phyloP scores from a whole-genome alignment of 30 jellyfish, hydroid and myxozoan genomes.

The Catostylus mosaicus region DNA sequence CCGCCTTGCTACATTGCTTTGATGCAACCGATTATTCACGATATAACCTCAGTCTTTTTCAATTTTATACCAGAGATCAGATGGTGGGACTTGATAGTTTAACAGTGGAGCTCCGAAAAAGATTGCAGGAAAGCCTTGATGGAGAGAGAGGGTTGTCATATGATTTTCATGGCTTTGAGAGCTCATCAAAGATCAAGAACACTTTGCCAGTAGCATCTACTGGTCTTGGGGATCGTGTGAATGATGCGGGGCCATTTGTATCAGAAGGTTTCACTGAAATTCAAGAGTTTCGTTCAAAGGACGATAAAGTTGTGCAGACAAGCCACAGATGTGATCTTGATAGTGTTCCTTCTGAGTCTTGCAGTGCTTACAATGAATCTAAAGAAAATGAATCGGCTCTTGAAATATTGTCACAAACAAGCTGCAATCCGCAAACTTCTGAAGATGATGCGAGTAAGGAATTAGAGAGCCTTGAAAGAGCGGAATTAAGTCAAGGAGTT shows the following conservation, averaged over 20 bases:
- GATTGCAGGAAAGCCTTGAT: not conserved
- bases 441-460: not conserved
- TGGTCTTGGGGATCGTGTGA: not conserved
- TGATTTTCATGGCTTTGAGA: not conserved
- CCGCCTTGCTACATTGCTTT: no score
- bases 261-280: not conserved
- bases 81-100: slow-evolving; percentile 40
- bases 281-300: not conserved
- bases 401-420: no score
- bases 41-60: not conserved
- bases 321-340: not conserved
- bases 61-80: slow-evolving; percentile 29
- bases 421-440: not conserved
- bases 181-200: not conserved
- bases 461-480: not conserved
- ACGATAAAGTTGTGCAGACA: not conserved
- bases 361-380: no score
- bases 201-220: not conserved
- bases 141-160: not conserved
- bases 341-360: not conserved
- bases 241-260: not conserved
- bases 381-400: no score
- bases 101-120: slow-evolving; percentile 29
- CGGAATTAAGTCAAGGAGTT: no score
- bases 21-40: no score